phyloP scores from a whole-genome alignment of 2,888 invertebrate species.

The Corbicula japonica region DNA sequence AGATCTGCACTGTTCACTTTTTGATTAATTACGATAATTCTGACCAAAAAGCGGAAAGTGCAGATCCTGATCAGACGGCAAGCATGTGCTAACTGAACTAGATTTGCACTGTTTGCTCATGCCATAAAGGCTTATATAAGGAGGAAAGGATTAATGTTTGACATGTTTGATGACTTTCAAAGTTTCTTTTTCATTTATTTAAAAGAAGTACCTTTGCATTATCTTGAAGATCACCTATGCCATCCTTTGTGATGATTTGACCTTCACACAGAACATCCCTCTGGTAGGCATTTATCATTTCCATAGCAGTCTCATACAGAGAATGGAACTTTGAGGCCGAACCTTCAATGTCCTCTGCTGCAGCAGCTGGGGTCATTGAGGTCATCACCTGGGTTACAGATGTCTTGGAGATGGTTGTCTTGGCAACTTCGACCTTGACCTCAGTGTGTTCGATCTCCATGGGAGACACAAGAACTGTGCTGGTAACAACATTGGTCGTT shows the following conservation, averaged over 20 bases:
- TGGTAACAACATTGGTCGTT: conserved; percentile 1
- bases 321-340: conserved; percentile 67
- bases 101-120: too few species aligned
- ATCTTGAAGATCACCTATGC: conserved; percentile 75
- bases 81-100: too few species aligned
- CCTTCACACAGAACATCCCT: conserved; percentile 75
- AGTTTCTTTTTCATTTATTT: too few species aligned
- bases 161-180: too few species aligned
- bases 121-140: too few species aligned
- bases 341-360: conserved; percentile 32
- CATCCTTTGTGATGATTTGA: conserved; percentile 71
- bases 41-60: too few species aligned
- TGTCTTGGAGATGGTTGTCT: conserved; percentile 61
- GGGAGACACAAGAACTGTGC: conserved; percentile 14
- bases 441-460: conserved; percentile 58
- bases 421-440: conserved; percentile 59
- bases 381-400: conserved; percentile 51
- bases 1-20: too few species aligned
- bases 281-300: conserved; percentile 75
- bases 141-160: too few species aligned
- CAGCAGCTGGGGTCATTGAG: neutral
- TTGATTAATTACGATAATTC: too few species aligned
- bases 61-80: too few species aligned
- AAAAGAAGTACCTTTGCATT: conserved; percentile 72
- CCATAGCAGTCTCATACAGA: conserved; percentile 72